These are phyloP conservation scores for Sphaerophoria taeniata DNA, from an alignment of 2,888 invertebrate species.

Conservation along the genomic window DNA sequence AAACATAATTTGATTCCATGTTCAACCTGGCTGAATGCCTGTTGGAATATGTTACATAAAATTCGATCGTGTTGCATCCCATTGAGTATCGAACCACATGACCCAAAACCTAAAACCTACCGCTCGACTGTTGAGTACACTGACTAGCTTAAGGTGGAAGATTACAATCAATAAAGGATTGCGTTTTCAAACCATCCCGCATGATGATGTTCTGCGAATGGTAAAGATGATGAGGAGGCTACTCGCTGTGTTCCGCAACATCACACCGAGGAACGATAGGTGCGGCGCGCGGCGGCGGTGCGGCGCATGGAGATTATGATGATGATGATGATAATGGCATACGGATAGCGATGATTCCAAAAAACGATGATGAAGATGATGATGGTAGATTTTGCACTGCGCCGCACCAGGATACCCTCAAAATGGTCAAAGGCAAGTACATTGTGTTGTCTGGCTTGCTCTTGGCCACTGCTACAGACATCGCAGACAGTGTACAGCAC, in stretches of 20 bases:
- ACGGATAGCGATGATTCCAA: constrained; percentile 59
- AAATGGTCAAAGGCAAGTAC: constrained; percentile 57
- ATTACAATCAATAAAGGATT: constrained; percentile 66
- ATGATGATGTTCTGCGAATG: constrained; percentile 68
- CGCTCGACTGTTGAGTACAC: neutral
- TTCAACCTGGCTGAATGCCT: too few species aligned
- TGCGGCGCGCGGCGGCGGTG: neutral
- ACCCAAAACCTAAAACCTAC: constrained; percentile 48
- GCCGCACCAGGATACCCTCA: constrained; percentile 18
- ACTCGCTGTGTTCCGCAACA: constrained; percentile 29
- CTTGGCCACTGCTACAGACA: constrained; percentile 48
- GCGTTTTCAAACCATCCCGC: constrained; percentile 71
- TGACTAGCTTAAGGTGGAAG: constrained; percentile 18
- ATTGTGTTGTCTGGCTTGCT: constrained; percentile 46
- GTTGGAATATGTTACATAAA: constrained; percentile 7
- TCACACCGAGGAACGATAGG: neutral
- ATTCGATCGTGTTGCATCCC: constrained; percentile 73
- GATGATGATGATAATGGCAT: constrained; percentile 47
- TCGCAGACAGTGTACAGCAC: neutral
- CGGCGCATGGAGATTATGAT: constrained; percentile 47
- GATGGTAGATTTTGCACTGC: constrained; percentile 24
- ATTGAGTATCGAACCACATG: constrained; percentile 73
- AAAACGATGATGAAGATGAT: constrained; percentile 52
- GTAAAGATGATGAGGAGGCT: constrained; percentile 65
- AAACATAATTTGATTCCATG: neutral